Evolutionary conservation across 1,140 invertebrate species (phyloP).

Genomic region (Heterodera schachtii): DNA sequence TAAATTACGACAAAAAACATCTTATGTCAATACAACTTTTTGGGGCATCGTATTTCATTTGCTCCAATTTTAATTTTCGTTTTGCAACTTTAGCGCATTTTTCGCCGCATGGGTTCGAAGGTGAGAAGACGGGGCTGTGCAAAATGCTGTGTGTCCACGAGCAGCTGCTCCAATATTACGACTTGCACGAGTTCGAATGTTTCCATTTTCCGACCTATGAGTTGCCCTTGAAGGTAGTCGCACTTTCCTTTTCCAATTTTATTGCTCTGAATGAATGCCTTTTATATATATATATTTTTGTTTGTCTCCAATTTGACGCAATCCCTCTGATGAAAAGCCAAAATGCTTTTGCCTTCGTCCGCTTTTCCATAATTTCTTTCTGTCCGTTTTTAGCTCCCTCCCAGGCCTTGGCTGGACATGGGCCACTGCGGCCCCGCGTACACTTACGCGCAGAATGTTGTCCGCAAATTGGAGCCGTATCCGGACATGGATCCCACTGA

Average conservation of each 20-base stretch:
- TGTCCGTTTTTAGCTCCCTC: constrained; percentile 43
- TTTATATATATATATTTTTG: no score
- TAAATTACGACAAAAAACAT: no score
- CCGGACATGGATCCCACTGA: constrained; percentile 29
- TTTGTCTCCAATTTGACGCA: constrained; percentile 19
- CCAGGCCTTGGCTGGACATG: constrained; percentile 49
- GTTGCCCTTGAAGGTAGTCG: constrained; percentile 45
- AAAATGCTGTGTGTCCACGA: constrained; percentile 45
- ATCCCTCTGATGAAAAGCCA: not conserved
- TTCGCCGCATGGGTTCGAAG: not conserved
- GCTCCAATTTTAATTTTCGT: not conserved
- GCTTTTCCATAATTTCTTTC: not conserved
- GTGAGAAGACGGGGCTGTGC: constrained; percentile 23
- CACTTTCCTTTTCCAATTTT: not conserved
- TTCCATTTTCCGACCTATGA: constrained; percentile 35
- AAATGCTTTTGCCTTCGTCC: constrained; percentile 11
- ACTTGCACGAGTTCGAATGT: constrained; percentile 48
- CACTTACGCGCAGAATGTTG: constrained; percentile 25
- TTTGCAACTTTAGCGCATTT: constrained; percentile 16
- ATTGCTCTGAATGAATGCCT: no score
- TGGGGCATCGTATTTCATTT: no score
- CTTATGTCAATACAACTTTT: no score
- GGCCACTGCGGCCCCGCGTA: constrained; percentile 48
- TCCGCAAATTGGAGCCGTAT: constrained; percentile 43
- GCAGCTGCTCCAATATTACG: constrained; percentile 25